Evolutionary conservation across 2,113 vertebrate species (phyloP).

Genomic region (Orthochromis indermauri): DNA sequence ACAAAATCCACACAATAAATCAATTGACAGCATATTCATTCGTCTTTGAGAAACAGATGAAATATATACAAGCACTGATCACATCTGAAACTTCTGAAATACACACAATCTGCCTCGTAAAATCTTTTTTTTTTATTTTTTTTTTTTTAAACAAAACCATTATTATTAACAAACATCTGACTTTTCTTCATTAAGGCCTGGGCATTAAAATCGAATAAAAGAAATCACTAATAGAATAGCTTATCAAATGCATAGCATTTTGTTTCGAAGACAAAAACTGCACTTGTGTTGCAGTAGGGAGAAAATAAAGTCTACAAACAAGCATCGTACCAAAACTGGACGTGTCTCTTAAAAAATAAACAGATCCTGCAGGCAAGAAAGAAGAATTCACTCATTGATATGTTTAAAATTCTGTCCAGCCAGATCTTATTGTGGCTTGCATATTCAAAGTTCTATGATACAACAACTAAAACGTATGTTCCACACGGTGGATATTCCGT

Average conservation of each 20-base stretch:
- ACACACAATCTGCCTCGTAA: slow-evolving; percentile 2
- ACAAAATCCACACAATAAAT: neutral
- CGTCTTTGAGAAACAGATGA: slow-evolving; percentile 4
- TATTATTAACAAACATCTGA: slow-evolving; percentile 18
- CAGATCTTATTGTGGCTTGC: neutral
- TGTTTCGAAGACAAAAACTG: slow-evolving; percentile 48
- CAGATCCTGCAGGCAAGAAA: slow-evolving; percentile 5
- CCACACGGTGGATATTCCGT: slow-evolving; percentile 45
- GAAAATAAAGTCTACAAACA: slow-evolving; percentile 10
- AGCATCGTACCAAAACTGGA: slow-evolving; percentile 32
- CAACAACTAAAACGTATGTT: slow-evolving; percentile 5
- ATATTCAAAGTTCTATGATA: neutral
- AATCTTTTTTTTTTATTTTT: neutral
- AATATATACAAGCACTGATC: slow-evolving; percentile 32
- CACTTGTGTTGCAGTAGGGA: slow-evolving; percentile 57
- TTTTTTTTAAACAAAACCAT: neutral
- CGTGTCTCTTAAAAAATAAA: slow-evolving; percentile 3
- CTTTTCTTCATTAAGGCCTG: slow-evolving; percentile 57
- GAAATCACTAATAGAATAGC: slow-evolving; percentile 52
- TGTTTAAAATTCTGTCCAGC: neutral
- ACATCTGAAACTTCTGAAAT: slow-evolving; percentile 5
- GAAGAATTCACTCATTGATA: slow-evolving; percentile 3
- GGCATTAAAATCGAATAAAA: slow-evolving; percentile 25
- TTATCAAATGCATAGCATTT: slow-evolving; percentile 81
- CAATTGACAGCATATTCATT: neutral